These are phyloP conservation scores for Luehdorfia chinensis DNA, from an alignment of 1,140 invertebrate species.

Conservation along the genomic window DNA sequence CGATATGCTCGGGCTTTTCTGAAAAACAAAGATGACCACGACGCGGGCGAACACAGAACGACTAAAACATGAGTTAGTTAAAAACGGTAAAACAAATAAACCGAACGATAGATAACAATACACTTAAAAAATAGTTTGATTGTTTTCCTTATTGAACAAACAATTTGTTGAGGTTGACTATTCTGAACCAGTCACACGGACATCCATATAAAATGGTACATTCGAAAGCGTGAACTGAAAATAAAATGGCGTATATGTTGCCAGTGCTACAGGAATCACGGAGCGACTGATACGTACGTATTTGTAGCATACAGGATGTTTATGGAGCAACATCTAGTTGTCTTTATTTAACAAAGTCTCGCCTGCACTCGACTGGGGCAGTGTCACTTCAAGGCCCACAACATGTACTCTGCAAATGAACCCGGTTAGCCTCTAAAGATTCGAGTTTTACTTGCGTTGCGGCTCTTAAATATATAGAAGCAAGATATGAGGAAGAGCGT, in stretches of 20 bases:
- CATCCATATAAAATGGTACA: conserved; percentile 25
- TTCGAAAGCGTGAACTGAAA: conserved; percentile 10
- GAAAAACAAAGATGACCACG: conserved; percentile 35
- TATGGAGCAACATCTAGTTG: conserved; percentile 21
- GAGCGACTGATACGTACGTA: conserved; percentile 20
- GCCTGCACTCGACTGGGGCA: conserved; percentile 26
- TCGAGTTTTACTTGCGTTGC: conserved; percentile 28
- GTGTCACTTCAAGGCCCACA: conserved; percentile 41
- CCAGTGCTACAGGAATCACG: conserved; percentile 25
- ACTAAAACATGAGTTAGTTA: conserved; percentile 36
- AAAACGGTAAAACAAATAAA: no score
- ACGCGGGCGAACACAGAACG: conserved; percentile 26
- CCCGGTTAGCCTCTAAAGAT: conserved; percentile 47
- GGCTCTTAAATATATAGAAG: conserved; percentile 24
- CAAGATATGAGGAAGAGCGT: conserved; percentile 28
- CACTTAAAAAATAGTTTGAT: conserved; percentile 21
- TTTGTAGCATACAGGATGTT: conserved; percentile 32
- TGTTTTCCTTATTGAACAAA: background rate
- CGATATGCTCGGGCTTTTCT: conserved; percentile 37
- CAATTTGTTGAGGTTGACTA: conserved; percentile 19
- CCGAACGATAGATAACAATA: conserved; percentile 21
- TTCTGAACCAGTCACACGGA: conserved; percentile 13
- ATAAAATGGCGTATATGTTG: conserved; percentile 7
- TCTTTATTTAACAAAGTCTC: conserved; percentile 34
- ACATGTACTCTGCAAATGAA: conserved; percentile 39